Conservation (phyloP, 2,797 vertebrate genomes). For the Acanthis flammea region DNA sequence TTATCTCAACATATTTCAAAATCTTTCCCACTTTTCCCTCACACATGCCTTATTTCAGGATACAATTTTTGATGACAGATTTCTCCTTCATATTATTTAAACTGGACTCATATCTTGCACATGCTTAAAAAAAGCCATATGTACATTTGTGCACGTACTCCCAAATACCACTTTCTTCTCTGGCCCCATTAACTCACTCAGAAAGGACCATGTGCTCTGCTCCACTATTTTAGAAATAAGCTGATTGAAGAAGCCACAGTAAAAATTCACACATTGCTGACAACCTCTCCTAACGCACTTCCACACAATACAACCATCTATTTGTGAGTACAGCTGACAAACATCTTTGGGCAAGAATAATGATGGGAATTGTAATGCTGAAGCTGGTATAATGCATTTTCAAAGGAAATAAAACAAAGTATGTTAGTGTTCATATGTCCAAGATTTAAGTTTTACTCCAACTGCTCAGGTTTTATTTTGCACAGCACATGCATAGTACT, state of each 20-base stretch:
- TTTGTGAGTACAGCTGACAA: neutral
- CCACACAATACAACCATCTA: neutral
- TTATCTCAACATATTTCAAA: neutral
- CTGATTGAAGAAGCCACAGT: neutral
- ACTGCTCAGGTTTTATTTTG: neutral
- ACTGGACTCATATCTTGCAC: neutral
- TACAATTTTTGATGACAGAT: neutral
- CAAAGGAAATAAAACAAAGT: neutral
- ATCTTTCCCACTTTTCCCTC: neutral
- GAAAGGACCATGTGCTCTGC: neutral
- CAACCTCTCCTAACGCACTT: neutral
- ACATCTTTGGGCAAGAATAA: neutral
- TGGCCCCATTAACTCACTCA: neutral
- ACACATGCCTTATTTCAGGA: neutral
- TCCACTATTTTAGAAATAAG: neutral
- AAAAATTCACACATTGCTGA: neutral
- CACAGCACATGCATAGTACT: rapidly evolving
- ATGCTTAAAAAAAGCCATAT: neutral
- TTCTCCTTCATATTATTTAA: neutral
- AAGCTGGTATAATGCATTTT: neutral
- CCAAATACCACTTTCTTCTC: neutral
- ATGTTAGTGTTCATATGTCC: neutral
- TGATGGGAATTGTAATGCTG: neutral
- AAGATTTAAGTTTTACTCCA: neutral
- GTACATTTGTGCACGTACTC: neutral